A percentile compares a stretch with the other conserved stretches of the same genome.
Evolutionary conservation across 2,888 invertebrate genomes (phyloP).

Genomic region (Apodemia hepburni): DNA sequence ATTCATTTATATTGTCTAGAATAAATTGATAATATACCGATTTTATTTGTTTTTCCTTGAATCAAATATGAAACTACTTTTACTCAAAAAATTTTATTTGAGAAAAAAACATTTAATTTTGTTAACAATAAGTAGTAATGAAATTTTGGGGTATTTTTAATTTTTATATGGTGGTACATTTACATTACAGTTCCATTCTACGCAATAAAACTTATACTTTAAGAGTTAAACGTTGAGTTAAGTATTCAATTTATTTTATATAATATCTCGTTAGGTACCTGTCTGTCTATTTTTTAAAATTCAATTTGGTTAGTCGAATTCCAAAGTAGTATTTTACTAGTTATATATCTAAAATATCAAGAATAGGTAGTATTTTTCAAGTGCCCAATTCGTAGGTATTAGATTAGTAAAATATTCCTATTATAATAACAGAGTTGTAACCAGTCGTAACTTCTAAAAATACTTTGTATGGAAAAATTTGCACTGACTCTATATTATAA

Average conservation of each 20-base stretch:
- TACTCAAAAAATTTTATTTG: neutral
- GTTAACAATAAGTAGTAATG: neutral
- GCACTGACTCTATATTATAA: too few species aligned
- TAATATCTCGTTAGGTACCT: too few species aligned
- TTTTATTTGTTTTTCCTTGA: neutral
- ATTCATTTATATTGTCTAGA: neutral
- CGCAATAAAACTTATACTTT: neutral
- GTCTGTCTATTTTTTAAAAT: too few species aligned
- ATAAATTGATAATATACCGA: neutral
- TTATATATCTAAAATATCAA: too few species aligned
- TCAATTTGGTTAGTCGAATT: too few species aligned
- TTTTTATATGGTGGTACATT: neutral
- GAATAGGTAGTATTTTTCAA: too few species aligned
- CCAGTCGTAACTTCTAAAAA: too few species aligned
- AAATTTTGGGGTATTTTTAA: neutral
- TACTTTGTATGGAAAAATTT: too few species aligned
- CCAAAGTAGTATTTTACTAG: too few species aligned
- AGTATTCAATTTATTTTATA: neutral
- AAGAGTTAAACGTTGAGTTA: neutral
- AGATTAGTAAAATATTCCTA: too few species aligned
- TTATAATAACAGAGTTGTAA: too few species aligned
- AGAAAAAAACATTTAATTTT: neutral
- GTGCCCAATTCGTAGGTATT: too few species aligned
- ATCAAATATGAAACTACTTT: neutral
- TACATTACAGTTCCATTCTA: neutral